These are phyloP conservation scores for Eciton burchellii DNA, from an alignment of 1,140 invertebrate species.

Conservation along the genomic window DNA sequence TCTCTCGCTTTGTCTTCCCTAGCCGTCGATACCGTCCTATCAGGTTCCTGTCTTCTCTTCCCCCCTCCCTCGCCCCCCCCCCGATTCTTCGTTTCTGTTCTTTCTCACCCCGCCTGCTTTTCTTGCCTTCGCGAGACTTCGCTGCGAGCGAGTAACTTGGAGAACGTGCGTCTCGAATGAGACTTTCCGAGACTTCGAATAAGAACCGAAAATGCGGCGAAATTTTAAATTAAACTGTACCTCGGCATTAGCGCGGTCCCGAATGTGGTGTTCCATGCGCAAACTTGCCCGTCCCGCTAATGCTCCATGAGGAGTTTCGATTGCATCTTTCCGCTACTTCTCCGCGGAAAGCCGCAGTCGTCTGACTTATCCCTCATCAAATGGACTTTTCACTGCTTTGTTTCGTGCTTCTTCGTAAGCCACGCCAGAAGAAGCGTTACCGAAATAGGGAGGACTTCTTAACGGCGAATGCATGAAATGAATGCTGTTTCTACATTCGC, in stretches of 20 bases:
- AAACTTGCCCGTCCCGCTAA: constrained; percentile 19
- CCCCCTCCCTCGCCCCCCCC: neutral
- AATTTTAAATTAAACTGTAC: constrained; percentile 52
- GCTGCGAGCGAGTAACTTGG: constrained; percentile 31
- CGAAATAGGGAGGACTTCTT: neutral
- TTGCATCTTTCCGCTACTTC: constrained; percentile 42
- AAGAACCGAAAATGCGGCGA: constrained; percentile 47
- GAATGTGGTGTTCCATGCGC: constrained; percentile 33
- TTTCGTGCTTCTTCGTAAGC: neutral
- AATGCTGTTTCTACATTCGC: neutral
- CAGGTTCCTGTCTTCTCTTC: too few relatives aligned
- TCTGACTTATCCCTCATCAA: constrained; percentile 10
- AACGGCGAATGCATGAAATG: neutral
- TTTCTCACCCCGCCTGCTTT: neutral
- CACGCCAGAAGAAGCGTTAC: neutral
- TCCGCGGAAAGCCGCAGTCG: neutral
- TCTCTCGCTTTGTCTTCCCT: too few relatives aligned
- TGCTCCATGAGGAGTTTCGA: constrained; percentile 28
- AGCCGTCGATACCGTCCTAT: too few relatives aligned
- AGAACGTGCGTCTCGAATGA: constrained; percentile 13
- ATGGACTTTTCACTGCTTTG: neutral
- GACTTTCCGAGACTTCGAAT: constrained; percentile 49
- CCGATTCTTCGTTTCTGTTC: constrained; percentile 22
- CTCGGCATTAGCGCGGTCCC: constrained; percentile 3
- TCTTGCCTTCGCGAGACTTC: constrained; percentile 5